Evolutionary conservation across 2,888 invertebrate species (phyloP).

Genomic region (Scaptomyza tumidula): DNA sequence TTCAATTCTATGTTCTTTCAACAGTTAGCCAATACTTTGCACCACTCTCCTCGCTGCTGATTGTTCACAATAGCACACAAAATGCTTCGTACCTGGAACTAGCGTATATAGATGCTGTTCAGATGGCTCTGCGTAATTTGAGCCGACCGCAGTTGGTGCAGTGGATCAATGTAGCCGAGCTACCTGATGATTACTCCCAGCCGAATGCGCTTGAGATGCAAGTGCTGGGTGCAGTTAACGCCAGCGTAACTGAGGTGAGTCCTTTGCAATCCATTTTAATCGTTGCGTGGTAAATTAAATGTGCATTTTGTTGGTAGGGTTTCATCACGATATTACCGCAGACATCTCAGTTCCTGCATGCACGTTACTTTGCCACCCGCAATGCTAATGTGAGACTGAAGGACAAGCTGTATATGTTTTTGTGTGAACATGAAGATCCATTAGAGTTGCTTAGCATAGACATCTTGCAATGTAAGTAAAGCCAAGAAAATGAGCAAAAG

Average conservation of each 20-base stretch:
- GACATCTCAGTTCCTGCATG: conserved; percentile 75
- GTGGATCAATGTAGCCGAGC: conserved; percentile 78
- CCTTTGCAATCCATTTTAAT: not conserved
- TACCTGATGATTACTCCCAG: conserved; percentile 38
- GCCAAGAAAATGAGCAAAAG: not conserved
- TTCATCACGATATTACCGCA: conserved; percentile 80
- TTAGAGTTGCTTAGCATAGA: conserved; percentile 71
- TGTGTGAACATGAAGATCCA: conserved; percentile 78
- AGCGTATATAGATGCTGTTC: conserved; percentile 75
- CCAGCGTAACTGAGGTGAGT: conserved; percentile 74
- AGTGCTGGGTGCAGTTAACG: conserved; percentile 75
- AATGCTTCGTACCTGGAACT: conserved; percentile 46
- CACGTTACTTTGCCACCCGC: conserved; percentile 82
- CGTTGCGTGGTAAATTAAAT: not conserved
- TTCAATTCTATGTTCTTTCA: not conserved
- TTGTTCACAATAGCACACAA: conserved; percentile 71
- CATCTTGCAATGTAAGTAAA: conserved; percentile 81
- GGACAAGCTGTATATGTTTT: conserved; percentile 82
- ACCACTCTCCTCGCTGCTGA: conserved; percentile 74
- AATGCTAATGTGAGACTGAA: conserved; percentile 80
- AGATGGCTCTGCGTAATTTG: conserved; percentile 62
- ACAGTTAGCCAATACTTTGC: conserved; percentile 78
- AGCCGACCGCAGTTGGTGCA: conserved; percentile 64
- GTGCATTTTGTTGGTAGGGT: conserved; percentile 63
- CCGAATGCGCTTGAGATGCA: conserved; percentile 54